These are phyloP conservation scores for Nematopogon swammerdamellus DNA, from an alignment of 2,888 invertebrate genomes.

Conservation along the genomic window DNA sequence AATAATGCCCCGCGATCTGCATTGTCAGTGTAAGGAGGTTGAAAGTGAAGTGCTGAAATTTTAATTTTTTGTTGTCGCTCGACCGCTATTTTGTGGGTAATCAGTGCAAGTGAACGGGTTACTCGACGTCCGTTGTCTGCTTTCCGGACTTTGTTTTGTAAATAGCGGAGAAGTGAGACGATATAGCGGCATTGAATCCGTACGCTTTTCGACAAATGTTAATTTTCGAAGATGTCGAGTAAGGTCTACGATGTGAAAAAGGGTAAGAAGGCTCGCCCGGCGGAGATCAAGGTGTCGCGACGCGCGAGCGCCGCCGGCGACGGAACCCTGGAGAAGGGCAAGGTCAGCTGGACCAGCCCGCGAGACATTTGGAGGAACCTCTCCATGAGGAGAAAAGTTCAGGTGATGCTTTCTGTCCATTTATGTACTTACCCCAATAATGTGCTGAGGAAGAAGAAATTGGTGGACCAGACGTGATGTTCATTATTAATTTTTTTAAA, in stretches of 20 bases:
- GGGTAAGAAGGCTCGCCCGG: neutral
- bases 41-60: neutral
- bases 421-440: too few relatives aligned
- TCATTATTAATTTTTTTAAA: too few relatives aligned
- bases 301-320: constrained; percentile 46
- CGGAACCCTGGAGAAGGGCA: constrained; percentile 36
- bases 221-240: neutral
- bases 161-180: too few relatives aligned
- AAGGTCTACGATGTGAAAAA: neutral
- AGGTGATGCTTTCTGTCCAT: constrained; percentile 27
- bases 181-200: too few relatives aligned
- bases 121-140: neutral
- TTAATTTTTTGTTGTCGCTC: neutral
- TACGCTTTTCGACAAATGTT: too few relatives aligned
- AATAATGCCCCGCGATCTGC: neutral
- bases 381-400: constrained; percentile 43
- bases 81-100: neutral
- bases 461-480: too few relatives aligned
- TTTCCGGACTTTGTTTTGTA: too few relatives aligned
- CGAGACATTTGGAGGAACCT: constrained; percentile 50
- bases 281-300: constrained; percentile 32
- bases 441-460: too few relatives aligned
- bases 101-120: neutral
- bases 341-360: constrained; percentile 48
- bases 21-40: neutral